Percentiles rank a stretch among this genome's conserved stretches.
Evolutionary conservation across 2,797 vertebrate genomes (phyloP).

Genomic region (Onychomys leucogaster): DNA sequence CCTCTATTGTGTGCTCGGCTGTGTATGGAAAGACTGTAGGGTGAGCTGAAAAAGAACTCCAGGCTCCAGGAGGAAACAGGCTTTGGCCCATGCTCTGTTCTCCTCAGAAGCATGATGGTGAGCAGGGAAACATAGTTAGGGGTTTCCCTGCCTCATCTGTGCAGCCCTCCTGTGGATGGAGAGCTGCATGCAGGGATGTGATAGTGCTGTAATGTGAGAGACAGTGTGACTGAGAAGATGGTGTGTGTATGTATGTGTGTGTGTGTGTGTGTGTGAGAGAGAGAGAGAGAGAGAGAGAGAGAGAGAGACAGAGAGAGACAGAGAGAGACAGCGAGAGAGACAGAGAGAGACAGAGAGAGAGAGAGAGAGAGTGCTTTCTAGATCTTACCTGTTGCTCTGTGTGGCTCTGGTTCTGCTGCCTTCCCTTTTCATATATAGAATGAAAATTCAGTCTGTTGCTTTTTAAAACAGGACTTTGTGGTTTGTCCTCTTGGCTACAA

Average conservation of each 20-base stretch:
- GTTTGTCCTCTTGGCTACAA: background rate
- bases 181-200: background rate
- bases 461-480: background rate
- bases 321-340: background rate
- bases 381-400: slow-evolving; percentile 26
- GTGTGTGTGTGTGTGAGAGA: too few relatives aligned
- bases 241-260: background rate
- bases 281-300: too few relatives aligned
- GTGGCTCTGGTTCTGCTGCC: background rate
- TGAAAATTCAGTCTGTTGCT: background rate
- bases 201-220: background rate
- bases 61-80: background rate
- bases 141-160: background rate
- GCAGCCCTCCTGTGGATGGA: background rate
- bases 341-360: background rate
- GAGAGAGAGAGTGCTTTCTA: background rate
- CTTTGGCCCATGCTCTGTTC: background rate
- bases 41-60: background rate
- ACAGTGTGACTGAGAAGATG: background rate
- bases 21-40: background rate
- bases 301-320: background rate
- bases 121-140: background rate
- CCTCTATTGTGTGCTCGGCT: background rate
- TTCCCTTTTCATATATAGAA: background rate
- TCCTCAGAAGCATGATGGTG: too few relatives aligned